These are phyloP conservation scores for Psophia crepitans DNA, from an alignment of 2,113 vertebrate genomes.

Conservation along the genomic window DNA sequence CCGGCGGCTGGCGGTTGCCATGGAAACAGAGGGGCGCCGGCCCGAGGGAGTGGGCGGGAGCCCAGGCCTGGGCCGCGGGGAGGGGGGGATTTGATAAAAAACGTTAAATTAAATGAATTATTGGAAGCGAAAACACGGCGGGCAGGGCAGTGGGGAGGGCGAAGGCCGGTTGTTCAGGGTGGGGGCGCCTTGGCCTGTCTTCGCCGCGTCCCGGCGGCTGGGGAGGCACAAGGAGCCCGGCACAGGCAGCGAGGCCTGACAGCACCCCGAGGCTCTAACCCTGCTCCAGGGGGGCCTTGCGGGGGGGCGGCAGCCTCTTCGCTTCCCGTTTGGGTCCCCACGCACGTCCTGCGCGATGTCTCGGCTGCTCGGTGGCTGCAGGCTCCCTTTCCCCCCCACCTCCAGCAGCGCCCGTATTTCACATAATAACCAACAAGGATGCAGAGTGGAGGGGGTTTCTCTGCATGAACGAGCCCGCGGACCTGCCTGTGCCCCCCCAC, in stretches of 20 bases:
- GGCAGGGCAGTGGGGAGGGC: neutral
- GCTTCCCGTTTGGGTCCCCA: neutral
- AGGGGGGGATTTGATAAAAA: neutral
- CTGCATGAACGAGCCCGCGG: no score
- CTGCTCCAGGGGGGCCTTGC: neutral
- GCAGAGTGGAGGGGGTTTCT: no score
- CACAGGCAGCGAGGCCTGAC: neutral
- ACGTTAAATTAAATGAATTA: neutral
- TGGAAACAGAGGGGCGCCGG: neutral
- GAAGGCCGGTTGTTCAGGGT: neutral
- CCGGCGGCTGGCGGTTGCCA: neutral
- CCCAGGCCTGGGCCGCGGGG: no score
- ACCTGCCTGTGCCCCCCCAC: no score
- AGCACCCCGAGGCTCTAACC: accelerated
- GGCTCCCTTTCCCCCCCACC: no score
- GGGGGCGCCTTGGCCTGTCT: no score
- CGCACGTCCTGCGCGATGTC: accelerated
- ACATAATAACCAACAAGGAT: no score
- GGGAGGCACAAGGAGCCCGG: neutral
- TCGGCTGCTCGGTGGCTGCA: neutral
- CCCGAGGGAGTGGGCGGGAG: neutral
- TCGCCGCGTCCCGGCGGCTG: neutral
- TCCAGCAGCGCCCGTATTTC: no score
- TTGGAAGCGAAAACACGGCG: neutral
- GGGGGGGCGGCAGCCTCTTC: neutral